Evolutionary conservation across 2,113 vertebrate genomes (phyloP).

Genomic region (Channa maculata): DNA sequence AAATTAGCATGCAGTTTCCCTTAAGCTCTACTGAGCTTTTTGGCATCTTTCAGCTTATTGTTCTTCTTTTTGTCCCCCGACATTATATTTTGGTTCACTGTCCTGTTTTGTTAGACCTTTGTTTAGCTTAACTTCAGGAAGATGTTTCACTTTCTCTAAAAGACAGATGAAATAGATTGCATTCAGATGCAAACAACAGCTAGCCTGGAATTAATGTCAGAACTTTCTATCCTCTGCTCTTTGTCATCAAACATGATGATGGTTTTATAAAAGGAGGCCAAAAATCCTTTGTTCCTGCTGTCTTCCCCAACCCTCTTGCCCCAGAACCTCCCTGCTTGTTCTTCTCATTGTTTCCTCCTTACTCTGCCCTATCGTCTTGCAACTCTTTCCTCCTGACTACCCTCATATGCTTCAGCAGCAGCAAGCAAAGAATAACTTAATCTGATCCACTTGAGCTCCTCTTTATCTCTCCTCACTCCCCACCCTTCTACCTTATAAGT

Average conservation of each 20-base stretch:
- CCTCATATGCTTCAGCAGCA: constrained; percentile 27
- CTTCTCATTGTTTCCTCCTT: constrained; percentile 44
- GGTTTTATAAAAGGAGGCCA: constrained; percentile 39
- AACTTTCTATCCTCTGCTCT: constrained; percentile 14
- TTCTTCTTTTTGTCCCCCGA: too few relatives aligned
- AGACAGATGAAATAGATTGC: too few relatives aligned
- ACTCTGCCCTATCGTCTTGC: constrained; percentile 6
- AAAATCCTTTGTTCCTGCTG: constrained; percentile 15
- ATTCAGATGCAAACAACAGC: neutral
- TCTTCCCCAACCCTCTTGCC: constrained; percentile 27
- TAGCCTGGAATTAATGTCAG: neutral
- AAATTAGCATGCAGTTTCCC: too few relatives aligned
- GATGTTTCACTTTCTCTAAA: too few relatives aligned
- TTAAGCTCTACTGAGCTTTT: too few relatives aligned
- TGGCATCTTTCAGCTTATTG: too few relatives aligned
- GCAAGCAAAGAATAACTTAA: constrained; percentile 31
- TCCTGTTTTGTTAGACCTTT: too few relatives aligned
- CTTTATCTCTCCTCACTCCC: constrained; percentile 9
- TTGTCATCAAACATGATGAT: constrained; percentile 4
- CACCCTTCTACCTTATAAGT: constrained; percentile 5
- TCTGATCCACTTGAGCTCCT: constrained; percentile 45
- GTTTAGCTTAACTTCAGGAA: too few relatives aligned
- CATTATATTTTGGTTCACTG: too few relatives aligned
- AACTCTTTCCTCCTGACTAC: constrained; percentile 21
- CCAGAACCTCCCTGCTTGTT: constrained; percentile 42